These are phyloP conservation scores for Erethizon dorsatum DNA, from an alignment of 2,797 vertebrate species.

Conservation along the genomic window DNA sequence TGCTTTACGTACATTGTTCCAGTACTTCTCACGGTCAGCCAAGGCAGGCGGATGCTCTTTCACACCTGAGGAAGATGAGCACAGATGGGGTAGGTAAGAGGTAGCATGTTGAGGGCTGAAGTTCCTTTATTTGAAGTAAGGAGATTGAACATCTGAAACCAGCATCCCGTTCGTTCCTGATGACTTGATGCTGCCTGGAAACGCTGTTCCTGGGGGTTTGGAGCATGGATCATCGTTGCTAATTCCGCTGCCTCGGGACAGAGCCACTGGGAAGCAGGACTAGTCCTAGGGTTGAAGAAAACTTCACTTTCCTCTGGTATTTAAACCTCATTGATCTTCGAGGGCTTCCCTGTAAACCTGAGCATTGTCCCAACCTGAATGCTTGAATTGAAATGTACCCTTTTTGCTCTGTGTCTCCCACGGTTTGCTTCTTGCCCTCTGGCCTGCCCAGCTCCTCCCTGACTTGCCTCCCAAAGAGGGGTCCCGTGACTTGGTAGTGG, in stretches of 20 bases:
- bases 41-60: not conserved
- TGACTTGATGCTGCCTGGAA: not conserved
- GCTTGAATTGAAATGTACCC: not conserved
- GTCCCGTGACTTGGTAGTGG: no score
- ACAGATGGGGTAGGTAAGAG: not conserved
- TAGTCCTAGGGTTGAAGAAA: not conserved
- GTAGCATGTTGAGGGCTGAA: not conserved
- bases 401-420: rapidly evolving
- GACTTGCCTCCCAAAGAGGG: not conserved
- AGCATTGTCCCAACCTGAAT: rapidly evolving
- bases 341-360: not conserved
- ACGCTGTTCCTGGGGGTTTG: not conserved
- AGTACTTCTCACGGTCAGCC: not conserved
- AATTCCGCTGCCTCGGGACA: not conserved
- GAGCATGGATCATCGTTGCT: not conserved
- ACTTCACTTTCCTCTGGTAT: not conserved
- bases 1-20: not conserved
- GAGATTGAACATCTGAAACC: not conserved
- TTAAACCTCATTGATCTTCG: not conserved
- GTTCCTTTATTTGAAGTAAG: not conserved
- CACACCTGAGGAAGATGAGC: not conserved
- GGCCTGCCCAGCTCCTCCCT: not conserved
- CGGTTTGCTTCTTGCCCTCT: not conserved
- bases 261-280: not conserved
- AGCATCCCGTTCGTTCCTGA: not conserved